Evolutionary conservation across 2,888 invertebrate genomes (phyloP).

Genomic region (Acanthosepion pharaonis): DNA sequence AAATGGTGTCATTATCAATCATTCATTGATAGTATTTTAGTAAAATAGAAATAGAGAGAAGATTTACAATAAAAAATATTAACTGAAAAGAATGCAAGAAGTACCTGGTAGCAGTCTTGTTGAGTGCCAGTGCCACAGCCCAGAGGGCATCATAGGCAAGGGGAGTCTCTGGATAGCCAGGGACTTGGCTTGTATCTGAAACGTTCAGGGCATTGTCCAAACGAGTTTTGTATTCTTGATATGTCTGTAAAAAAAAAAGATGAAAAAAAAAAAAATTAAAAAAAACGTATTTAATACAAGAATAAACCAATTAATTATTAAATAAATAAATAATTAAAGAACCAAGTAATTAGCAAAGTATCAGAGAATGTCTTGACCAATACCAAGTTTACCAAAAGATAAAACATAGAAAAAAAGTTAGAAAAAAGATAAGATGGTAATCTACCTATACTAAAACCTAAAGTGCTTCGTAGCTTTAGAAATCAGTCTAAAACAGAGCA

Average conservation of each 20-base stretch:
- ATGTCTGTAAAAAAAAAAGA: conserved; percentile 78
- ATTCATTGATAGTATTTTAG: conserved; percentile 78
- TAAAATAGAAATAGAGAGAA: conserved; percentile 78
- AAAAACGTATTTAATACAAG: too few relatives aligned
- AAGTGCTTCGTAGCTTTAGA: too few relatives aligned
- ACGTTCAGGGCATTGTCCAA: conserved; percentile 88
- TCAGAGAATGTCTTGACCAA: too few relatives aligned
- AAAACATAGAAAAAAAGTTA: too few relatives aligned
- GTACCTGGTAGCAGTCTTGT: conserved; percentile 82
- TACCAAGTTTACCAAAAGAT: too few relatives aligned
- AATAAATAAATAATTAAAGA: too few relatives aligned
- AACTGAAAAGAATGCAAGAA: conserved; percentile 46
- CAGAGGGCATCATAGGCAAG: conserved; percentile 99
- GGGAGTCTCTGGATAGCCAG: conserved; percentile 94
- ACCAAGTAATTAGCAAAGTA: too few relatives aligned
- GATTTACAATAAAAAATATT: background rate
- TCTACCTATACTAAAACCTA: too few relatives aligned
- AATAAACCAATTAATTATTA: too few relatives aligned
- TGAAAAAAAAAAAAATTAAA: background rate
- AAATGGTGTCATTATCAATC: too few relatives aligned
- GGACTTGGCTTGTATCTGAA: conserved; percentile 82
- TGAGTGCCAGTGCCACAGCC: conserved; percentile 97
- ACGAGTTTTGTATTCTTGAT: conserved; percentile 89
- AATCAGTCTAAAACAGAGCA: too few relatives aligned
- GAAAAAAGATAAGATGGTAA: too few relatives aligned